Evolutionary conservation across 2,797 vertebrate genomes (phyloP).

Genomic region (Miichthys miiuy): DNA sequence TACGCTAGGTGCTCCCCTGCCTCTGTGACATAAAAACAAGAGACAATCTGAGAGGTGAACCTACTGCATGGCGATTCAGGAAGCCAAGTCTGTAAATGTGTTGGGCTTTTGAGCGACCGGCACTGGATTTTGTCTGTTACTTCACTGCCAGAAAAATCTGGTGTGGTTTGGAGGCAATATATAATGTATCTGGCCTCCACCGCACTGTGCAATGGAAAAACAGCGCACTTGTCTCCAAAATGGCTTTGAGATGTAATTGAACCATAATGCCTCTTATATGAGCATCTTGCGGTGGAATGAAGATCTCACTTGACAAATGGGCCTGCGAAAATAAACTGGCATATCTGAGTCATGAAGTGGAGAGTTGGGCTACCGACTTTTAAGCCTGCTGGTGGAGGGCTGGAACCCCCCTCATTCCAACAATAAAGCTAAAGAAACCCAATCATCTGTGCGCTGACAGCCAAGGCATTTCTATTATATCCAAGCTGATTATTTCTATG

Average conservation of each 20-base stretch:
- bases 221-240: slow-evolving; percentile 66
- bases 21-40: slow-evolving; percentile 30
- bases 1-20: neutral
- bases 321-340: slow-evolving; percentile 71
- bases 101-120: slow-evolving; percentile 53
- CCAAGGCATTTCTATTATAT: slow-evolving; percentile 63
- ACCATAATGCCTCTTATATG: slow-evolving; percentile 73
- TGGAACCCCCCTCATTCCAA: slow-evolving; percentile 45
- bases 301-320: slow-evolving; percentile 81
- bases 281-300: slow-evolving; percentile 67
- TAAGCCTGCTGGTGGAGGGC: slow-evolving; percentile 50
- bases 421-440: slow-evolving; percentile 54
- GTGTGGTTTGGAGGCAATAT: slow-evolving; percentile 74
- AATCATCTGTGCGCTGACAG: slow-evolving; percentile 57
- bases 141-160: slow-evolving; percentile 62
- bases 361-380: slow-evolving; percentile 43
- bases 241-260: slow-evolving; percentile 70
- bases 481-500: slow-evolving; percentile 64
- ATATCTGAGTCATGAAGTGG: slow-evolving; percentile 70
- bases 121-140: slow-evolving; percentile 43
- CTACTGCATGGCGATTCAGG: slow-evolving; percentile 32
- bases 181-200: slow-evolving; percentile 72
- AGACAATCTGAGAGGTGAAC: slow-evolving; percentile 50
- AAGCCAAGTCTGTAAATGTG: slow-evolving; percentile 52
- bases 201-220: slow-evolving; percentile 71